Conservation (phyloP, 2,888 invertebrate species). For the Sepioteuthis lessoniana region DNA sequence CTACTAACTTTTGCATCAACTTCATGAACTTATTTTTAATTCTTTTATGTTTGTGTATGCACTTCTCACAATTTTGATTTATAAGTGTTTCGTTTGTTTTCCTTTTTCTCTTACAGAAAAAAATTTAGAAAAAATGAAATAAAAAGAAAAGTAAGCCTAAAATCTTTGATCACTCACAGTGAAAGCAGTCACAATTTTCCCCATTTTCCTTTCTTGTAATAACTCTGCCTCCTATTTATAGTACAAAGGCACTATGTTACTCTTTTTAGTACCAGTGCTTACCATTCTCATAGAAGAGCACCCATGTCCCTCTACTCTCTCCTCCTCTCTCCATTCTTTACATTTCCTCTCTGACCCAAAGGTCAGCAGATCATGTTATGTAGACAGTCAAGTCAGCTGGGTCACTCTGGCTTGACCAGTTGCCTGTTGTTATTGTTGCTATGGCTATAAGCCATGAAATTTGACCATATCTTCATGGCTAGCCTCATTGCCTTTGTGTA, state of each 20-base stretch:
- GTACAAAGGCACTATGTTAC: not conserved
- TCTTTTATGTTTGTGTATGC: not conserved
- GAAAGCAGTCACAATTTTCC: not conserved
- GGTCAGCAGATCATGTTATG: not conserved
- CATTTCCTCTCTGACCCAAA: not conserved
- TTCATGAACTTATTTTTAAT: not conserved
- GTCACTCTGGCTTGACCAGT: conserved; percentile 1
- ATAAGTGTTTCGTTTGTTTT: not conserved
- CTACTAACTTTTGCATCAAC: too few species aligned
- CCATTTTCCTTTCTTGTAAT: not conserved
- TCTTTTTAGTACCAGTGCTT: not conserved
- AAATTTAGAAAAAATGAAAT: not conserved
- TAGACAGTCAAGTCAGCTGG: conserved; percentile 23
- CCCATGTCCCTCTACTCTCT: not conserved
- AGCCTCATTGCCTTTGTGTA: not conserved
- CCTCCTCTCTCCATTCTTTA: not conserved
- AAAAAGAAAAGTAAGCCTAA: not conserved
- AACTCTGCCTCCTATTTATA: not conserved
- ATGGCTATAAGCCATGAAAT: conserved; percentile 33
- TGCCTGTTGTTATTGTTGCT: conserved; percentile 33
- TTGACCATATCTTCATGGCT: not conserved
- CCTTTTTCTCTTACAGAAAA: not conserved
- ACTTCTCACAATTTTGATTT: not conserved
- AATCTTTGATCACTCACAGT: not conserved
- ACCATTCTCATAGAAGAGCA: not conserved